Evolutionary conservation across 2,797 vertebrate species (phyloP).

Genomic region (Danio kyathit): DNA sequence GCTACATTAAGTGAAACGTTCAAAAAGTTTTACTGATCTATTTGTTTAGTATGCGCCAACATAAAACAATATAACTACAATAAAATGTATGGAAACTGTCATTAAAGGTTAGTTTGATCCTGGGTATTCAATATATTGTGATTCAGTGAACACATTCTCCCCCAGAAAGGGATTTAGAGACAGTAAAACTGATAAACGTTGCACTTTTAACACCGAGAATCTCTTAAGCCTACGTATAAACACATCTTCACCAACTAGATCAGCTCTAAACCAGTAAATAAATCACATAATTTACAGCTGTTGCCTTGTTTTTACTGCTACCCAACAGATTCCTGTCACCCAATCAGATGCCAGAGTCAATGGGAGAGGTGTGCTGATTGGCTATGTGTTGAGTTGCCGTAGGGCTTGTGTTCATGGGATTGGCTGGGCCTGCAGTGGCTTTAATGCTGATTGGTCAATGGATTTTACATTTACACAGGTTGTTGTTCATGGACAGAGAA

Average conservation of each 20-base stretch:
- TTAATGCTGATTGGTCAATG: slow-evolving; percentile 64
- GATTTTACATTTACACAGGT: too few species aligned
- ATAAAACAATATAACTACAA: neutral
- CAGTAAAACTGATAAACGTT: too few species aligned
- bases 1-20: too few species aligned
- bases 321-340: slow-evolving; percentile 84
- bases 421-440: slow-evolving; percentile 67
- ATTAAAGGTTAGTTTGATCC: neutral
- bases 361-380: slow-evolving; percentile 79
- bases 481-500: too few species aligned
- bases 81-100: neutral
- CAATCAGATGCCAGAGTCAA: slow-evolving; percentile 89
- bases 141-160: too few species aligned
- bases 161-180: too few species aligned
- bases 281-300: too few species aligned
- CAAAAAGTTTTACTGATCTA: neutral
- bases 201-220: too few species aligned
- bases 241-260: too few species aligned
- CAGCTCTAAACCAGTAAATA: too few species aligned
- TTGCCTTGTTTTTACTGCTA: too few species aligned
- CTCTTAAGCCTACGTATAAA: too few species aligned
- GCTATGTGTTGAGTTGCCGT: slow-evolving; percentile 68
- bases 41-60: neutral
- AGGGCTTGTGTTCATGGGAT: slow-evolving; percentile 61
- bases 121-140: neutral